Conservation (phyloP, 92 coral and sea anemone genomes). For the Umimayanthus kanabou region DNA sequence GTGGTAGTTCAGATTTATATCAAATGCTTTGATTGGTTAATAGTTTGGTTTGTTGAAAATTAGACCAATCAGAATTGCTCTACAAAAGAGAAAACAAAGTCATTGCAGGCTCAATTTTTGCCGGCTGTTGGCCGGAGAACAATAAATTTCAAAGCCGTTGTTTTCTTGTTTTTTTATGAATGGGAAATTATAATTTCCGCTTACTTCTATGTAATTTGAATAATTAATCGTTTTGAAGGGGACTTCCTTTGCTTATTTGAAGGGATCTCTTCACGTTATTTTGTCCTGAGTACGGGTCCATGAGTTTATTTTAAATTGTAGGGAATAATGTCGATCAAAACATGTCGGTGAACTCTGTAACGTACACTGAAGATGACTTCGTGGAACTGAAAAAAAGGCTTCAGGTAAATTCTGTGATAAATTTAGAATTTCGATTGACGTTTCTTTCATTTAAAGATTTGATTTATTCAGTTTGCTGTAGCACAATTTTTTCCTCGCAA, state of each 20-base stretch:
- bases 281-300: not conserved
- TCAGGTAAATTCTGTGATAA: conserved; percentile 5
- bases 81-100: not conserved
- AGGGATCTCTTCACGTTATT: not conserved
- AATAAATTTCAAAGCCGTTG: not conserved
- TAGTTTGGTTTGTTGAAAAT: not conserved
- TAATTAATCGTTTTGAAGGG: conserved; percentile 31
- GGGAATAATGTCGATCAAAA: conserved; percentile 9
- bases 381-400: conserved; percentile 41
- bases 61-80: conserved; percentile 19
- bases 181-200: conserved; percentile 7
- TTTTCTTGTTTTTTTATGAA: not conserved
- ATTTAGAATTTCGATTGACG: not conserved
- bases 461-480: not conserved
- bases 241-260: not conserved
- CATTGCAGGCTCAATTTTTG: not conserved
- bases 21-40: conserved; percentile 5
- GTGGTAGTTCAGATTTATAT: not conserved
- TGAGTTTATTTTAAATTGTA: not conserved
- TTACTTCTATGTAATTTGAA: conserved; percentile 4
- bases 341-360: conserved; percentile 30
- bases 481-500: not conserved
- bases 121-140: not conserved
- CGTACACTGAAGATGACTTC: conserved; percentile 35
- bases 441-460: conserved; percentile 5